Percentiles rank a stretch among this genome's conserved stretches.
phyloP scores from a whole-genome alignment of 2,113 vertebrate genomes.

The Sminthopsis crassicaudata region DNA sequence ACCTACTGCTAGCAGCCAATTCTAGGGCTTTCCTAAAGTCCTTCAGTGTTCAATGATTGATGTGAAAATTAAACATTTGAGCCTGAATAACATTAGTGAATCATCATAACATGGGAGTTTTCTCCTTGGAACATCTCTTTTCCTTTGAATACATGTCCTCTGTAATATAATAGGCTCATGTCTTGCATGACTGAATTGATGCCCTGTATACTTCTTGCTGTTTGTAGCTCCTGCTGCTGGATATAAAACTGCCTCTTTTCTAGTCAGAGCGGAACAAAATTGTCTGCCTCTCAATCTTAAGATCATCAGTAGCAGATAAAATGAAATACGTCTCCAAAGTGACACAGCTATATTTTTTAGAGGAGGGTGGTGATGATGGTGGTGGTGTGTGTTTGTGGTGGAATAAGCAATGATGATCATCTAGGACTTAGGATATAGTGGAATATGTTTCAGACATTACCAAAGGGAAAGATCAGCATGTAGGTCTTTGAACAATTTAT shows the following conservation, averaged over 20 bases:
- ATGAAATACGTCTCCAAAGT: constrained; percentile 48
- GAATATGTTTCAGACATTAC: background rate
- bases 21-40: background rate
- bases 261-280: constrained; percentile 36
- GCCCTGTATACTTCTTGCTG: background rate
- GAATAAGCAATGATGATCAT: background rate
- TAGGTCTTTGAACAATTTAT: background rate
- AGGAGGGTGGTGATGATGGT: background rate
- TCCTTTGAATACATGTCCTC: background rate
- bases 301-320: constrained; percentile 22
- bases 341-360: constrained; percentile 64
- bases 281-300: constrained; percentile 22
- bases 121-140: constrained; percentile 45
- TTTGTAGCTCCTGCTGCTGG: background rate
- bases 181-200: background rate
- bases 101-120: background rate
- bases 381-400: background rate
- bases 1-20: background rate
- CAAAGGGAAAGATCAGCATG: background rate
- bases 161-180: background rate
- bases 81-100: constrained; percentile 28
- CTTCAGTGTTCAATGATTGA: background rate
- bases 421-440: constrained; percentile 43
- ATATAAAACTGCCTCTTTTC: constrained; percentile 3
- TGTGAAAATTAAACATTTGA: constrained; percentile 46